Conservation (phyloP, 1,140 invertebrate genomes). For the Carposina sasakii region DNA sequence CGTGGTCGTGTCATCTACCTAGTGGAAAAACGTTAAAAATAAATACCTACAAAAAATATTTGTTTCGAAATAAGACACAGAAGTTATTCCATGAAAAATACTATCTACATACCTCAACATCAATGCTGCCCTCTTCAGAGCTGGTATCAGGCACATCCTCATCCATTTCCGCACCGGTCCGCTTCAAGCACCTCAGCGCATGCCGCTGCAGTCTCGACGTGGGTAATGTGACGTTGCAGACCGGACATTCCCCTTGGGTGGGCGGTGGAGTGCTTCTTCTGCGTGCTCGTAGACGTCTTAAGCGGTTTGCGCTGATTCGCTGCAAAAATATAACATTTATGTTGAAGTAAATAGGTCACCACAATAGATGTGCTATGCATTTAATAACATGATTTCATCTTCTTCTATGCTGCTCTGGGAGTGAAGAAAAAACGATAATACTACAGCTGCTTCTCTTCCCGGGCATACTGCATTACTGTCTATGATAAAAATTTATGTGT, state of each 20-base stretch:
- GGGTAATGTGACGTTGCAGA: slow-evolving; percentile 44
- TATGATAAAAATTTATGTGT: too few species aligned
- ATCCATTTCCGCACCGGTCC: slow-evolving; percentile 48
- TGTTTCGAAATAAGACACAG: too few species aligned
- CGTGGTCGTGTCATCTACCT: too few species aligned
- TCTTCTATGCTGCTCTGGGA: too few species aligned
- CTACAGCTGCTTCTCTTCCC: too few species aligned
- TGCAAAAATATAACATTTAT: slow-evolving; percentile 28
- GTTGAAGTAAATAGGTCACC: slow-evolving; percentile 6
- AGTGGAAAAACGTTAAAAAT: too few species aligned
- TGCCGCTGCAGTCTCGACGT: slow-evolving; percentile 46
- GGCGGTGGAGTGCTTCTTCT: slow-evolving; percentile 36
- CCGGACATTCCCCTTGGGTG: slow-evolving; percentile 49
- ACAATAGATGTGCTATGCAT: neutral
- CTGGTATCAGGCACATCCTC: slow-evolving; percentile 52
- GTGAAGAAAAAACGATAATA: too few species aligned
- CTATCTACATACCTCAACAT: slow-evolving; percentile 62
- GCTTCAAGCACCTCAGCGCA: slow-evolving; percentile 50
- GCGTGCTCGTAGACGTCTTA: slow-evolving; percentile 42
- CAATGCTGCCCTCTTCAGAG: slow-evolving; percentile 61
- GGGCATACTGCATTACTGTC: too few species aligned
- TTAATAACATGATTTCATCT: too few species aligned
- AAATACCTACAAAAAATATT: too few species aligned
- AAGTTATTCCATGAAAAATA: too few species aligned
- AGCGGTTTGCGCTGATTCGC: slow-evolving; percentile 49